These are phyloP conservation scores for Neolamprologus falcicula DNA, from an alignment of 2,113 vertebrate genomes.

Conservation along the genomic window DNA sequence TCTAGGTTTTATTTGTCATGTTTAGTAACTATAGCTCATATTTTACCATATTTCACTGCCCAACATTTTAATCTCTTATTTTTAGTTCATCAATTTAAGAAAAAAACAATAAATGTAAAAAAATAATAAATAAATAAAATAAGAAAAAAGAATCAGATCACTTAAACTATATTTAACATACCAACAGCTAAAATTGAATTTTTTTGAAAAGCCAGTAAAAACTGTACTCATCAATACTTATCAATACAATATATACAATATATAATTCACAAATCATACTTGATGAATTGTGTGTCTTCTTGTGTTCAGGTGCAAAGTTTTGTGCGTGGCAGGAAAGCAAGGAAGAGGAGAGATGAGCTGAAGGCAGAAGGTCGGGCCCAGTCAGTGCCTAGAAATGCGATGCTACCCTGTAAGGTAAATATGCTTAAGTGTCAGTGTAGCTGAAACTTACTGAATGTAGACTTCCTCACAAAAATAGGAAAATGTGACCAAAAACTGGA, in stretches of 20 bases:
- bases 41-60: not conserved
- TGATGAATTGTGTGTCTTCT: not conserved
- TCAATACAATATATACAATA: not conserved
- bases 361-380: conserved; percentile 91
- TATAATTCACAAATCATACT: not conserved
- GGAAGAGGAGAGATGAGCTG: conserved; percentile 89
- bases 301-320: conserved; percentile 80
- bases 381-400: conserved; percentile 90
- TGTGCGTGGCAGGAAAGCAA: conserved; percentile 85
- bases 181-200: not conserved
- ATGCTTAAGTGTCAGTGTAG: not conserved
- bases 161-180: not conserved
- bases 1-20: not conserved
- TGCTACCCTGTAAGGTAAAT: conserved; percentile 73
- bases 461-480: not conserved
- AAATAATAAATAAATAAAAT: not conserved
- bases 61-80: not conserved
- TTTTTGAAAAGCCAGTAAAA: not conserved
- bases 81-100: not conserved
- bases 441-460: not conserved
- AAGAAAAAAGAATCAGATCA: not conserved
- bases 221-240: not conserved
- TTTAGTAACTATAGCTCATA: not conserved
- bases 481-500: not conserved
- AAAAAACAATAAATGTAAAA: not conserved